These are phyloP conservation scores for Plecotus auritus DNA, from an alignment of 2,113 vertebrate species.

Conservation along the genomic window DNA sequence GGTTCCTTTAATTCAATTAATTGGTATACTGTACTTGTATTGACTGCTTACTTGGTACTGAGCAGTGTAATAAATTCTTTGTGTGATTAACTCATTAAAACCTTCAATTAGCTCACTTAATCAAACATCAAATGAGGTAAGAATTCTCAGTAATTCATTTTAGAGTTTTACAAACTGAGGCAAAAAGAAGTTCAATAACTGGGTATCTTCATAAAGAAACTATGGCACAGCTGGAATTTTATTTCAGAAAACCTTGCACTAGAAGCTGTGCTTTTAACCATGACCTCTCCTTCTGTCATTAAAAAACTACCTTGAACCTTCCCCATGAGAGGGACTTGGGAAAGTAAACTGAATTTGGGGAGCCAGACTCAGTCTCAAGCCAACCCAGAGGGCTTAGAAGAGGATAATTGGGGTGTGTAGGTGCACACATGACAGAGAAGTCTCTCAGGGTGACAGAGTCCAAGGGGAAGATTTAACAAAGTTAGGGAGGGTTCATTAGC, in stretches of 20 bases:
- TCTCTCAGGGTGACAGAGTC: not conserved
- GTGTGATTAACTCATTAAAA: not conserved
- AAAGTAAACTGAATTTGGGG: not conserved
- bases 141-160: not conserved
- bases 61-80: not conserved
- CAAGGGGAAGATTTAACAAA: not conserved
- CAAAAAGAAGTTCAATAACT: not conserved
- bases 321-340: not conserved
- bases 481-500: not conserved
- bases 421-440: not conserved
- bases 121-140: not conserved
- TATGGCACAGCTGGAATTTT: not conserved
- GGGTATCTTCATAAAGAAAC: not conserved
- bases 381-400: not conserved
- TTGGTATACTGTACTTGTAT: not conserved
- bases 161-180: conserved; percentile 11
- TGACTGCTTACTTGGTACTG: not conserved
- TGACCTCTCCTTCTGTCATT: not conserved
- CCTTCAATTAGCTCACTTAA: not conserved
- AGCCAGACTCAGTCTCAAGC: not conserved
- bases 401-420: not conserved
- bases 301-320: not conserved
- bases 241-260: conserved; percentile 12
- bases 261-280: not conserved
- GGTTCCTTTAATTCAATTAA: not conserved